Conservation (phyloP, 1,140 invertebrate genomes). For the Drosophila erecta region DNA sequence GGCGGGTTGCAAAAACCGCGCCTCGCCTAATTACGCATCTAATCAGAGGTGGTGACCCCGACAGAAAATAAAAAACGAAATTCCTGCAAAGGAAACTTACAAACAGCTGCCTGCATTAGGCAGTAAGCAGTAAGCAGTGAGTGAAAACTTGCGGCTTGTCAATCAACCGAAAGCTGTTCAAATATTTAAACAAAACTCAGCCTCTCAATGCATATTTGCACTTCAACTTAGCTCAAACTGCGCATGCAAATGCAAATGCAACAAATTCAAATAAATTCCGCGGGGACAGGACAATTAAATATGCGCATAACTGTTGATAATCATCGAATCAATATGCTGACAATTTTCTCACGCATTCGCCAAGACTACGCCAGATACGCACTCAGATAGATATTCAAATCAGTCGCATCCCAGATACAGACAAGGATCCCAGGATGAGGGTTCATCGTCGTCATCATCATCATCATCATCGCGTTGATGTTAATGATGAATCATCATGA, state of each 20-base stretch:
- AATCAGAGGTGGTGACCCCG: conserved; percentile 54
- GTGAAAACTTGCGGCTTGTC: conserved; percentile 55
- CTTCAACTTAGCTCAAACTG: conserved; percentile 57
- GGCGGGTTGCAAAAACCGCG: conserved; percentile 4
- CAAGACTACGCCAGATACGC: conserved; percentile 34
- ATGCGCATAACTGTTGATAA: conserved; percentile 82
- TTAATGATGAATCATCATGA: conserved; percentile 16
- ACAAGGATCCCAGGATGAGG: conserved; percentile 39
- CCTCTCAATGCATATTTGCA: conserved; percentile 63
- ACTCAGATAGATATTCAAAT: conserved; percentile 58
- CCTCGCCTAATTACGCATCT: conserved; percentile 75
- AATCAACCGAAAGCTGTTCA: conserved; percentile 68
- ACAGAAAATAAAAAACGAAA: not conserved
- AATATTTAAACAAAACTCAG: conserved; percentile 62
- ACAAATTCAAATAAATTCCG: conserved; percentile 38
- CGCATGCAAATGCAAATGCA: conserved; percentile 37
- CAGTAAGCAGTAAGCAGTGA: not conserved
- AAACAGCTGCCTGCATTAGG: conserved; percentile 31
- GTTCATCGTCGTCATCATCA: conserved; percentile 20
- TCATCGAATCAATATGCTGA: conserved; percentile 82
- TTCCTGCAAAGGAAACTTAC: not conserved
- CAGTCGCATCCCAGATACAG: conserved; percentile 49
- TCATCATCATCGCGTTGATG: not conserved
- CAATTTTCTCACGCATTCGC: conserved; percentile 75
- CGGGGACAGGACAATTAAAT: conserved; percentile 61